Conservation (phyloP, 1,140 invertebrate genomes). For the Drosophila takahashii region DNA sequence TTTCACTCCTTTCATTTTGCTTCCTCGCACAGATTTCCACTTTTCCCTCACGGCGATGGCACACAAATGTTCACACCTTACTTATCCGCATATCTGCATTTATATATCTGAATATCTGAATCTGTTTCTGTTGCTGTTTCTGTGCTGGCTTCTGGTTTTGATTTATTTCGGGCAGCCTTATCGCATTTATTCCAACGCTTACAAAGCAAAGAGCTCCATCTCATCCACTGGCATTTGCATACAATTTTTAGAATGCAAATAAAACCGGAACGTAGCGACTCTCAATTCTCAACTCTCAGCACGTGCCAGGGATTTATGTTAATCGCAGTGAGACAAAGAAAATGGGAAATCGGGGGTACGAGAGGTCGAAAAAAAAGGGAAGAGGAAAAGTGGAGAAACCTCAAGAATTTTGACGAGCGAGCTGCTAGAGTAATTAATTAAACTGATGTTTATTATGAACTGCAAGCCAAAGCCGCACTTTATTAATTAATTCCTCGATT, state of each 20-base stretch:
- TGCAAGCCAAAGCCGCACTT: conserved; percentile 27
- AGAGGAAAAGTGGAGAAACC: conserved; percentile 3
- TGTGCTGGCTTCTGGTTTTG: conserved; percentile 12
- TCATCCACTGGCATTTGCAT: conserved; percentile 25
- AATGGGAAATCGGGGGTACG: not conserved
- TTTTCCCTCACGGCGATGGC: conserved; percentile 23
- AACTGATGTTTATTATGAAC: conserved; percentile 23
- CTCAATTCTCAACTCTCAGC: not conserved
- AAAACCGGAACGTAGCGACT: conserved; percentile 16
- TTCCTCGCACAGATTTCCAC: conserved; percentile 20
- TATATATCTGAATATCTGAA: not conserved
- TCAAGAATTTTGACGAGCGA: conserved; percentile 20
- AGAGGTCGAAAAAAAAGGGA: not conserved
- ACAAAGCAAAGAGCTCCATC: conserved; percentile 23
- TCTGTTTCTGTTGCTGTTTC: not conserved
- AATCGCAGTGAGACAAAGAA: conserved; percentile 30
- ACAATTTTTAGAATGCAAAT: conserved; percentile 48
- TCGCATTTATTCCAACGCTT: conserved; percentile 11
- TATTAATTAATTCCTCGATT: conserved; percentile 13
- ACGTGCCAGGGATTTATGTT: conserved; percentile 54
- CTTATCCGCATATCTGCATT: not conserved
- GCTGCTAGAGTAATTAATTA: conserved; percentile 21
- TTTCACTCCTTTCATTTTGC: not conserved
- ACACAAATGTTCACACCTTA: conserved; percentile 33
- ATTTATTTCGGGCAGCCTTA: conserved; percentile 24